These are phyloP conservation scores for Pangasius sanitwongsei DNA, from an alignment of 2,797 vertebrate species.

Conservation along the genomic window DNA sequence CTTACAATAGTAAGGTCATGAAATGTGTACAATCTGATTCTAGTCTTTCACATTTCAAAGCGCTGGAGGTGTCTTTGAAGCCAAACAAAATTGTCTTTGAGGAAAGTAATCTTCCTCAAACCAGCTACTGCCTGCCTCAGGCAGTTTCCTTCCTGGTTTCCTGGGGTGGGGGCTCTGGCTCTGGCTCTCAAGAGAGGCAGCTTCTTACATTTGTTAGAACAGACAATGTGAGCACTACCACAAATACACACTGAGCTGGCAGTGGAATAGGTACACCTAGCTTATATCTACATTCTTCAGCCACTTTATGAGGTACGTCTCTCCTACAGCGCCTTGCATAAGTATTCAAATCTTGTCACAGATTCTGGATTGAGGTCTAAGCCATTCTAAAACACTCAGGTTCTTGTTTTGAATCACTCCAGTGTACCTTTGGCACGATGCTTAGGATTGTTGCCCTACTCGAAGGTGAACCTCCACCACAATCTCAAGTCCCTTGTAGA, in stretches of 20 bases:
- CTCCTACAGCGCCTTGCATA: neutral
- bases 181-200: neutral
- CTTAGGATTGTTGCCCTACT: neutral
- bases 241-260: neutral
- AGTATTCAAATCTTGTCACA: neutral
- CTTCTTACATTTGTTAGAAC: neutral
- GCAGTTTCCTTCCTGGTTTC: slow-evolving; percentile 43
- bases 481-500: neutral
- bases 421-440: neutral
- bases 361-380: neutral
- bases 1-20: neutral
- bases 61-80: slow-evolving; percentile 16
- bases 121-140: slow-evolving; percentile 9
- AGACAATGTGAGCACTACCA: neutral
- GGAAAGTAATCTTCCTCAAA: neutral
- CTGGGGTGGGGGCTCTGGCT: neutral
- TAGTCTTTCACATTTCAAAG: slow-evolving; percentile 4
- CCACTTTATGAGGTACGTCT: too few species aligned
- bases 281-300: neutral
- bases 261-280: neutral
- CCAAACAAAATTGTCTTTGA: neutral
- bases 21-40: neutral
- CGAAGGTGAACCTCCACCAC: neutral
- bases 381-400: neutral
- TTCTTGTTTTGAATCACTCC: neutral